Base-by-base conservation (phyloP, 2,888 invertebrate genomes). In the Eumacrocentrus americanus region DNA sequence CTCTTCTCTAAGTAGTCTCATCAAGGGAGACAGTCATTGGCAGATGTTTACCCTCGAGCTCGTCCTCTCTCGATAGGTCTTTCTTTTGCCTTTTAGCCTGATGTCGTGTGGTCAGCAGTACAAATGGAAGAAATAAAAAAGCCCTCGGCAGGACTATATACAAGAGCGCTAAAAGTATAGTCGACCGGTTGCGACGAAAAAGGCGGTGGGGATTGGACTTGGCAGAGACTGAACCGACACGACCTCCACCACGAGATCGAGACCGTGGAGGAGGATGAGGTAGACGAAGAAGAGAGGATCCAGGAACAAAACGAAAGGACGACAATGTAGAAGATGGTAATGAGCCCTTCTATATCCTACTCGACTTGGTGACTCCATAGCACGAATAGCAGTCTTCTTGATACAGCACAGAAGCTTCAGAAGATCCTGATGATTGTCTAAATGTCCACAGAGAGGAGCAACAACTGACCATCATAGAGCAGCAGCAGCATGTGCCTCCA, bases 161-260 rank as follows among this genome's bases (percentile, higher is more conserved):
- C 46, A 37, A 53, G 68, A 69, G 67, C 64, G 65, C 68, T 70
- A 68, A 69, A 69, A 70, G 69, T 69, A n/a, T n/a, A 70, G 68
- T 70, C 68, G 68, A 69, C 69, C 69, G 69, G 69, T 70, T 67
- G 62, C 29, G 60, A 60, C 42, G 53, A 53, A 53, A 53, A 53
- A 40, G 11, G 16, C 38, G 42, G 53, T 53, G 53, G 53, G 29
- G 29, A 29, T n/a, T n/a, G 51, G 51, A 42, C 18, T 18, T 42
- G 9, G 42, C 42, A 42, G 1, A 51, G 37, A 53, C 38, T 42
- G 53, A 42, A 4, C 40, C 40, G 42, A n/a, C 53, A 25, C 40
- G 53, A 53, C 53, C 53, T 46, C 46, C 25, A 23, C 29, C 29
- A 29, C 29, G 29, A 29, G 29, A 6, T 29, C 5, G 29, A 40